Evolutionary conservation across 2,113 vertebrate species (phyloP), one percentile per base, ranked within the genome.

Genomic region (Mesitornis unicolor): DNA sequence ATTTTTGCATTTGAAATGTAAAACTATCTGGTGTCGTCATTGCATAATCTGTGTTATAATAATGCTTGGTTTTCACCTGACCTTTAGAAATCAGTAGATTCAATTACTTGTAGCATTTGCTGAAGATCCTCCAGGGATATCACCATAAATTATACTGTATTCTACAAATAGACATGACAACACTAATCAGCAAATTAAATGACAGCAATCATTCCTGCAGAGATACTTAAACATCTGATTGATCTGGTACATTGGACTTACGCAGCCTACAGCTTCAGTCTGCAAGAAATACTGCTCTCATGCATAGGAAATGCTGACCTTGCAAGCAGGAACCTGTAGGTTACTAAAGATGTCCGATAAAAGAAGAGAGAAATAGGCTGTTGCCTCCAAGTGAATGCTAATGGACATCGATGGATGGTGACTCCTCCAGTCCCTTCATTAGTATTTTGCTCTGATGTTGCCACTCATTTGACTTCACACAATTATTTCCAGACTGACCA

Each of bases 141-240:
- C 70, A 65, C 87, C 67, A 54, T 91, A 88, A 90, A 90, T 94
- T 77, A 86, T 70, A 90, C 93, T 90, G 54, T 96, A 77, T 93
- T 94, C 95, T 71, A 95, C 92, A 94, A 91, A 96, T 93, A 93
- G 95, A 74, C 63, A 80, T 63, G 78, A 87, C 94, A 96, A 96
- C 95, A 93, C 47, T 94, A 90, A 97, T 96, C 95, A 97, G 95
- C 85, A 94, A 88, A 96, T 96, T 90, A 95, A 87, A 54, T 95
- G 95, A 77, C 70, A 90, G 82, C 7, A 12, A 96, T 94, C 87
- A 57, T 90, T 95, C 90, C 92, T 96, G 87, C 87, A 71, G 92
- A 93, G 87, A 88, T 84, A 70, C 63, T 96, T 88, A 61, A 94
- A 80, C 63, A 91, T 70, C 79, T 96, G 92, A 93, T 95, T 91